Conservation (phyloP, 2,113 vertebrate species). For the Caranx ignobilis region DNA sequence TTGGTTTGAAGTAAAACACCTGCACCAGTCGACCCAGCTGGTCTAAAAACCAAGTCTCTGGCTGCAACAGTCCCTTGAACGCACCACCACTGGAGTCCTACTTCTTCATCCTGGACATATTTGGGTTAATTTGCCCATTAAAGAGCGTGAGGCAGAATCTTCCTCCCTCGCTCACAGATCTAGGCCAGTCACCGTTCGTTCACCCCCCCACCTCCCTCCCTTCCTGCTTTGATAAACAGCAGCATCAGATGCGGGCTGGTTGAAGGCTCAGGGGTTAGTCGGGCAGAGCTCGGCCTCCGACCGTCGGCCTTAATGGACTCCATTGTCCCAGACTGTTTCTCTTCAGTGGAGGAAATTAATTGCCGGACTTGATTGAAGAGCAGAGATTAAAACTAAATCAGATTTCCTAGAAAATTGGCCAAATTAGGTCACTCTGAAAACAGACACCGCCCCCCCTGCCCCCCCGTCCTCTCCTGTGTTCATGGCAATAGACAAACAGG, state of each 20-base stretch:
- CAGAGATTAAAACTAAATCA: neutral
- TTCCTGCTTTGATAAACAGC: conserved; percentile 2
- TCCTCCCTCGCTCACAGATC: conserved; percentile 12
- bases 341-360: conserved; percentile 9
- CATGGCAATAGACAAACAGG: neutral
- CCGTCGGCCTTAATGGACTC: neutral
- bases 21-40: too few relatives aligned
- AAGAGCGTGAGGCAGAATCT: conserved; percentile 15
- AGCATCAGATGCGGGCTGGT: neutral
- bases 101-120: neutral
- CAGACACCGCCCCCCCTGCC: neutral
- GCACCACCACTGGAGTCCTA: neutral
- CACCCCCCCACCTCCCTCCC: neutral
- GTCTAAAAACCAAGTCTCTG: neutral
- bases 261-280: neutral
- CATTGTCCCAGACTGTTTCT: conserved; percentile 1
- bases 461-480: neutral
- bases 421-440: conserved; percentile 40
- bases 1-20: too few relatives aligned
- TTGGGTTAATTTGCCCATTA: conserved; percentile 26
- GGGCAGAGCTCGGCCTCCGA: neutral
- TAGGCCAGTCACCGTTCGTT: conserved; percentile 17
- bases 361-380: neutral
- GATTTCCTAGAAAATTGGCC: conserved; percentile 19
- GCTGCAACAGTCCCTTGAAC: neutral